These are phyloP conservation scores for Verasper variegatus DNA, from an alignment of 2,113 vertebrate genomes.

Conservation along the genomic window DNA sequence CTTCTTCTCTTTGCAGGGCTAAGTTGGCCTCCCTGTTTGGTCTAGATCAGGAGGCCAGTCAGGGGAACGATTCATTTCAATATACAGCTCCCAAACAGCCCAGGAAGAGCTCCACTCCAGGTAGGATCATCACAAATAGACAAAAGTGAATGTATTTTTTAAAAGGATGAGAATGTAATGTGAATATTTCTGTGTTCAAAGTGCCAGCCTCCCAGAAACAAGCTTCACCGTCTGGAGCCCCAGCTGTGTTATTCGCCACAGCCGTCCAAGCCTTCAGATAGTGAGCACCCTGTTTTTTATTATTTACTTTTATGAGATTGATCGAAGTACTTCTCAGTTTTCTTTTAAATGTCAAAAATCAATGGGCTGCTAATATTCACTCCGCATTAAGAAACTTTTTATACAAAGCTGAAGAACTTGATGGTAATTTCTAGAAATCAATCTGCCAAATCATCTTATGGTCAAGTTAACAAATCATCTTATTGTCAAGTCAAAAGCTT, in stretches of 20 bases:
- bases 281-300: conserved; percentile 81
- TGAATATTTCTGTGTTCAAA: conserved; percentile 21
- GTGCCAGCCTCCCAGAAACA: conserved; percentile 79
- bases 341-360: no score
- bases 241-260: conserved; percentile 86
- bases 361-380: no score
- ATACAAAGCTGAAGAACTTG: no score
- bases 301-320: not conserved
- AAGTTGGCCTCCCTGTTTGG: conserved; percentile 95
- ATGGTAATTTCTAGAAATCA: no score
- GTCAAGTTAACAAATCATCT: no score
- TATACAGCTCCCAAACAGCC: conserved; percentile 97
- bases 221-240: conserved; percentile 61
- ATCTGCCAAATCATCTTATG: no score
- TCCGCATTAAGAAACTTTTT: no score
- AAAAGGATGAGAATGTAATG: not conserved
- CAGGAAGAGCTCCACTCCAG: conserved; percentile 84
- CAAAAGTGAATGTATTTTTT: no score
- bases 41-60: conserved; percentile 85
- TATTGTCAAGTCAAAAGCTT: not conserved
- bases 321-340: no score
- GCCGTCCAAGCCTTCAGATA: conserved; percentile 90
- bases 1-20: conserved; percentile 79
- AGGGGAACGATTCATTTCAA: conserved; percentile 96
- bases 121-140: conserved; percentile 65